Evolutionary conservation across 2,797 vertebrate species (phyloP), one percentile per base, ranked within the genome.

Genomic region (Podarcis siculus): DNA sequence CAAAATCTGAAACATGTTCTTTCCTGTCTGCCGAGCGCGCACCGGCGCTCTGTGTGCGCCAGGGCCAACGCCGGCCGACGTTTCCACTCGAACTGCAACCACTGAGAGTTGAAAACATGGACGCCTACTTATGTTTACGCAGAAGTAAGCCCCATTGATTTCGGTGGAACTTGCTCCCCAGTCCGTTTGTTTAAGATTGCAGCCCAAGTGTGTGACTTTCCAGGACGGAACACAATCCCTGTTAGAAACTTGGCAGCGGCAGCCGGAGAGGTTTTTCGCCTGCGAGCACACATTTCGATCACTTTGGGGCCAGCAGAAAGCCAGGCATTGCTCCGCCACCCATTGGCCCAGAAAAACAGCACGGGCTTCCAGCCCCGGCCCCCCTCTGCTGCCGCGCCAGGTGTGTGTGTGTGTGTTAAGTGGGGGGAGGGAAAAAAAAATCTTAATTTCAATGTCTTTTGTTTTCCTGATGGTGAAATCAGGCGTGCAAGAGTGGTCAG

Each of bases 401-500:
- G 55, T 80, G 25, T 55, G 4, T 72, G 10, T 82, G 66, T 83
- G 25, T 72, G 30, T 35, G 30, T 32, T 55, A 55, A 55, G 49
- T 49, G 13, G 49, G 49, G 49, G 13, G 49, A 55, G 49, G 49
- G 45, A 1, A 0, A 19, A 66, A 66, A 64, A 71, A 78, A 77
- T 55, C 49, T 42, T 35, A 25, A 76, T 67, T 85, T 37, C 55
- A 13, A 64, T 9, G 37, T 21, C 78, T 80, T 80, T 79, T 89
- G 42, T 80, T 81, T 85, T 66, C 39, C 77, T 45, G 37, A 37
- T 30, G 69, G 87, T n/a, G 23, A 80, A 85, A 55, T 92, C 91
- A 92, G 92, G 90, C 83, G 81, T 93, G 92, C 90, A 88, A 92
- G 91, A 83, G 67, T 84, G 12, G 61, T 85, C 87, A 86, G 93